Evolutionary conservation across 2,888 invertebrate species (phyloP).

Genomic region (Chrysolina oricalcia): DNA sequence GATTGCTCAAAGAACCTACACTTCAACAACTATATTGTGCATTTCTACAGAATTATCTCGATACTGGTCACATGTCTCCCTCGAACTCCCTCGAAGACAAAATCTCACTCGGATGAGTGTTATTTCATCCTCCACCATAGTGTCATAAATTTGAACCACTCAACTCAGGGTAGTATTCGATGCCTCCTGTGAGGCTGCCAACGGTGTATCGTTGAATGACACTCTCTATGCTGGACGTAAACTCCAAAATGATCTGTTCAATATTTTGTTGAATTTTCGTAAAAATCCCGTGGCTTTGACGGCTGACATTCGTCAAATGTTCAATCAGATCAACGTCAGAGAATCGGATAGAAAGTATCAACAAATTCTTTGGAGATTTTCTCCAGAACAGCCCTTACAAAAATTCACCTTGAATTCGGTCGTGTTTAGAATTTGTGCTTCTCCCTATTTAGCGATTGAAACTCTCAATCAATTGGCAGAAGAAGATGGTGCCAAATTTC

Average conservation of each 20-base stretch:
- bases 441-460: conserved; percentile 20
- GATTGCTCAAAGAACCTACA: neutral
- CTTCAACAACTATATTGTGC: neutral
- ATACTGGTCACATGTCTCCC: conserved; percentile 3
- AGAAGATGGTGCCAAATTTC: conserved; percentile 7
- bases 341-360: conserved; percentile 2
- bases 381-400: conserved; percentile 3
- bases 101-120: neutral
- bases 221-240: neutral
- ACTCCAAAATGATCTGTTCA: conserved; percentile 17
- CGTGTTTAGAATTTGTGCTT: conserved; percentile 1
- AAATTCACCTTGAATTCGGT: conserved; percentile 1
- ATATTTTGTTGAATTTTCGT: conserved; percentile 3
- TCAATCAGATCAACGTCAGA: neutral
- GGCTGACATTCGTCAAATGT: neutral
- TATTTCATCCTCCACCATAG: neutral
- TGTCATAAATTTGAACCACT: neutral
- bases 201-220: conserved; percentile 9
- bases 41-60: neutral
- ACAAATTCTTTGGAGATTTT: conserved; percentile 6
- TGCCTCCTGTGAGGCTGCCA: neutral
- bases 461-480: neutral
- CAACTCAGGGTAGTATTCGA: conserved; percentile 23
- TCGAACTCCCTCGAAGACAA: neutral
- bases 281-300: neutral